Evolutionary conservation across 2,888 invertebrate species (phyloP), one percentile per base, ranked within the genome.

Genomic region (Pandemis heparana): DNA sequence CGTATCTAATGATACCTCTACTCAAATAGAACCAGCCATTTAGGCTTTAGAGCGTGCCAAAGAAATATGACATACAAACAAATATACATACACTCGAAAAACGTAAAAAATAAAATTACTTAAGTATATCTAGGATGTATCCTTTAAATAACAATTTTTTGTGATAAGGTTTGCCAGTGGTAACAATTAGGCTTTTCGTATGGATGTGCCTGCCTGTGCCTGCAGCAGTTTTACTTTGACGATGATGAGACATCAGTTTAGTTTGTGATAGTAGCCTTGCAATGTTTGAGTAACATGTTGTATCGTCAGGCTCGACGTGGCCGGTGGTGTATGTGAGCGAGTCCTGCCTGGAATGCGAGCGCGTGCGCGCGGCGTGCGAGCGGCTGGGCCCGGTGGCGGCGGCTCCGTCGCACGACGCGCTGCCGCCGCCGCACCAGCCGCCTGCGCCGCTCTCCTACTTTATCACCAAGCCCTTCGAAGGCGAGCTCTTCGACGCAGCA

Each of bases 401-500:
- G 82, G 90, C 92, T 84, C 89, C 92, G 77, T 82, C 85, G 79
- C 84, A 89, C 79, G 91, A 92, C 76, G 83, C 87, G 79, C 83
- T 92, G 84, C 90, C 92, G 79, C 81, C 87, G 81, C 86, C 89
- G 77, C 90, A 84, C 79, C 89, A 85, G 81, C 86, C 89, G 73
- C 88, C 91, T 51, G 86, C 88, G 76, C 87, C 90, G 46, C 89
- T 91, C 63, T 85, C 89, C 80, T 94, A 93, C 85, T 88, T 97
- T 91, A 95, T 98, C 83, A 91, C 97, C 77, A 95, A 96, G 67
- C 95, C 96, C 78, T 98, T 98, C 88, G 96, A 96, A 77, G 97
- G 97, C 68, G 95, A 96, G 75, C 94, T 96, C 76, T 97, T 96
- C 89, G 96, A 96, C 83, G 95, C 94, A 77, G 95, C 97, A 76